Evolutionary conservation across 2,113 vertebrate species (phyloP), one percentile per base, ranked within the genome.

Genomic region (Willisornis vidua): DNA sequence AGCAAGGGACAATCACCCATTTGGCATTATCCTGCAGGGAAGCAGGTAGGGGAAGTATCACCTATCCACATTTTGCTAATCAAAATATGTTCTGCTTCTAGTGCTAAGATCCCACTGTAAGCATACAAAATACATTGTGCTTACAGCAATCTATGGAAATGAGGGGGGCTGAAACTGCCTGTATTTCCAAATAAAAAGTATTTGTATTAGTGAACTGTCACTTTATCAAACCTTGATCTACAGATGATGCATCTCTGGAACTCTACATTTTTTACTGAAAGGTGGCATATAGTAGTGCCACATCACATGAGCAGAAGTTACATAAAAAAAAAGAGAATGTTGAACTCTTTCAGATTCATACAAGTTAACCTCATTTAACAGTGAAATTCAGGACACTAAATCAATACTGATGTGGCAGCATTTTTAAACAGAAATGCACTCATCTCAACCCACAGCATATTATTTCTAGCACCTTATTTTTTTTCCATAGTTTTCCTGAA

Each of bases 31-130:
- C 62, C 20, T 65, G 51, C 33, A 59, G 19, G 19, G 33, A 35
- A 89, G 22, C 54, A 49, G 3, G 3, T 3, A 62, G 24, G 20
- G 58, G 25, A 85, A 62, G 41, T 4, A 37, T 14, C 48, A 55
- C 15, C 15, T 37, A 33, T 9, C 23, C 11, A 12, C 26, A 23
- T 11, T 67, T 14, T 5, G 51, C 41, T 70, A 65, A 76, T 31
- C 54, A 57, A 14, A 55, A 39, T 1, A 4, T 19, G 10, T 62
- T 49, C 70, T 63, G 51, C n/a, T 78, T 65, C 88, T 19, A 63
- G 33, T 0, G 0, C 35, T 46, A 43, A 4, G 43, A 55, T 92
- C 79, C 45, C 12, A 39, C 37, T 54, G 24, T 31, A 39, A 75
- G 19, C 12, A 45, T 8, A 37, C 2, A 59, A 87, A 87, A 68